Percentiles rank a stretch among this genome's conserved stretches.
Evolutionary conservation across 2,797 vertebrate genomes (phyloP).

Genomic region (Artibeus lituratus): DNA sequence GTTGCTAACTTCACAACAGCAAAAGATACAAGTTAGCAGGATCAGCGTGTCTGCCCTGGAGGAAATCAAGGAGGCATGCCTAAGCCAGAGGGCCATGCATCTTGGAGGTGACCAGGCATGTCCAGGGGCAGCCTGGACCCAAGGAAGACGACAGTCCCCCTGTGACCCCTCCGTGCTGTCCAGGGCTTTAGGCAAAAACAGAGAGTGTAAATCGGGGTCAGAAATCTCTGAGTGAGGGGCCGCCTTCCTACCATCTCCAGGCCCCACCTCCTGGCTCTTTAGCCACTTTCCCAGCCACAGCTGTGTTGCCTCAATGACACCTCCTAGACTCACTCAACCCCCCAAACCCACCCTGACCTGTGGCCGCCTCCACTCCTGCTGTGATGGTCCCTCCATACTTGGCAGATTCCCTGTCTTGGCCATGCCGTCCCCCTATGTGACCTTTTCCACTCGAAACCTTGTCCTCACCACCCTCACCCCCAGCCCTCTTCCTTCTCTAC

Average conservation of each 20-base stretch:
- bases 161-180: too few species aligned
- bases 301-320: too few species aligned
- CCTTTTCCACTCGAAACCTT: background rate
- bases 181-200: background rate
- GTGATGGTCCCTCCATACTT: background rate
- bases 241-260: too few species aligned
- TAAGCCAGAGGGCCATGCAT: background rate
- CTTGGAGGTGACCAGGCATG: accelerated
- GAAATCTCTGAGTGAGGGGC: background rate
- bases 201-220: background rate
- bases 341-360: too few species aligned
- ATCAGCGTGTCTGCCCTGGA: background rate
- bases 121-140: too few species aligned
- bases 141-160: too few species aligned
- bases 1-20: background rate
- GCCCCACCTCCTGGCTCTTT: background rate
- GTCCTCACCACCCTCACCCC: background rate
- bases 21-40: background rate
- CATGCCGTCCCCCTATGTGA: too few species aligned
- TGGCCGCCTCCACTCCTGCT: too few species aligned
- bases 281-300: accelerated
- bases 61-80: background rate
- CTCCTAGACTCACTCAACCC: background rate
- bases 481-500: background rate
- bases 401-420: background rate